phyloP scores from a whole-genome alignment of 2,888 invertebrate genomes.

The Temnothorax rugatulus region DNA sequence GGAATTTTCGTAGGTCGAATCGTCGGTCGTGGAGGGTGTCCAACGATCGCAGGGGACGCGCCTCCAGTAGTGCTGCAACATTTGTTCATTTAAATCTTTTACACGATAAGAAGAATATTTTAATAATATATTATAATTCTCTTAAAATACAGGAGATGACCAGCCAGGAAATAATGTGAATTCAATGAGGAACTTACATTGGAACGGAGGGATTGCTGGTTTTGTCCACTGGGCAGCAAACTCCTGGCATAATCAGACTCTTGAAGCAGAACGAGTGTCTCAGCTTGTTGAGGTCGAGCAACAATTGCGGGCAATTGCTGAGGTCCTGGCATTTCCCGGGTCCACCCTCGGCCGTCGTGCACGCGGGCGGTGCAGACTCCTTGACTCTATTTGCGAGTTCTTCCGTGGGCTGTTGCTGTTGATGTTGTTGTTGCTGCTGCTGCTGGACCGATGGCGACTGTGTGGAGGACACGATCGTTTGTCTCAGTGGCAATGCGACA shows the following conservation, averaged over 20 bases:
- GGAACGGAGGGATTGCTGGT: slow-evolving; percentile 51
- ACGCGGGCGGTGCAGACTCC: slow-evolving; percentile 88
- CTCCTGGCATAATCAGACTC: slow-evolving; percentile 96
- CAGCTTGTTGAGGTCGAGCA: slow-evolving; percentile 93
- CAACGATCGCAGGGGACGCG: slow-evolving; percentile 83
- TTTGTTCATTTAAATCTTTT: neutral
- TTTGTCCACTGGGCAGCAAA: slow-evolving; percentile 92
- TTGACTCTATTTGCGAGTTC: slow-evolving; percentile 86
- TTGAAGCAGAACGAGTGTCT: slow-evolving; percentile 96
- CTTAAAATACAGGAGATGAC: neutral
- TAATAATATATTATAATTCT: neutral
- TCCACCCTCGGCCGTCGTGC: slow-evolving; percentile 93
- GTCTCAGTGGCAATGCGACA: slow-evolving; percentile 83
- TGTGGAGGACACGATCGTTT: slow-evolving; percentile 51
- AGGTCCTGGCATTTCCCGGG: slow-evolving; percentile 95
- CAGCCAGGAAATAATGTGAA: neutral
- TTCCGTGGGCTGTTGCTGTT: slow-evolving; percentile 81
- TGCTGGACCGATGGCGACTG: slow-evolving; percentile 47
- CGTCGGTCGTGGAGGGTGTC: slow-evolving; percentile 82
- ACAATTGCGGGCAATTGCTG: slow-evolving; percentile 94
- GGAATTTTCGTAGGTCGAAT: slow-evolving; percentile 78
- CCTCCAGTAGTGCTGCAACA: slow-evolving; percentile 53
- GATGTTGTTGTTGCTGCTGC: slow-evolving; percentile 43
- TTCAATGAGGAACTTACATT: slow-evolving; percentile 59
- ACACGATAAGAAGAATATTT: neutral